Percentiles rank a stretch among this genome's conserved stretches.
These are phyloP conservation scores for Trematomus bernacchii DNA, from an alignment of 2,797 vertebrate genomes.

Conservation along the genomic window DNA sequence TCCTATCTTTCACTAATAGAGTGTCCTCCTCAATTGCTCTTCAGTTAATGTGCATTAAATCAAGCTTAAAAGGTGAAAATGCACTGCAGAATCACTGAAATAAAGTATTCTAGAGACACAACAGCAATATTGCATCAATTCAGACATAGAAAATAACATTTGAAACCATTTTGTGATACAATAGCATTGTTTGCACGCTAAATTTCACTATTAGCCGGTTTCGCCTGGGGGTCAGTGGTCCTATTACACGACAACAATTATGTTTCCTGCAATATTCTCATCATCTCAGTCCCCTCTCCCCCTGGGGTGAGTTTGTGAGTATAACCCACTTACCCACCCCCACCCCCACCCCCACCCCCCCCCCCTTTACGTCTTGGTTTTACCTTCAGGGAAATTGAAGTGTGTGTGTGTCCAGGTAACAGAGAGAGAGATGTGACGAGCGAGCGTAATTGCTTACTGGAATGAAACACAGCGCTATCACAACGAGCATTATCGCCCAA, in stretches of 20 bases:
- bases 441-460: slow-evolving; percentile 25
- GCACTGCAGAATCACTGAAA: slow-evolving; percentile 4
- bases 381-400: slow-evolving; percentile 53
- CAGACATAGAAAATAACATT: neutral
- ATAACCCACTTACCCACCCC: slow-evolving; percentile 69
- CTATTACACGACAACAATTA: slow-evolving; percentile 63
- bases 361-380: slow-evolving; percentile 31
- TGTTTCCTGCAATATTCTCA: slow-evolving; percentile 51
- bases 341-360: neutral
- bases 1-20: too few species aligned
- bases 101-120: neutral
- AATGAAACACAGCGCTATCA: slow-evolving; percentile 29
- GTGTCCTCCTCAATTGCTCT: too few species aligned
- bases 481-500: slow-evolving; percentile 15
- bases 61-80: neutral
- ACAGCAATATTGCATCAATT: neutral
- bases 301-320: slow-evolving; percentile 32
- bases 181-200: slow-evolving; percentile 6
- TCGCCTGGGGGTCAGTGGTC: slow-evolving; percentile 37
- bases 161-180: neutral
- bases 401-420: slow-evolving; percentile 9
- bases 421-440: slow-evolving; percentile 16
- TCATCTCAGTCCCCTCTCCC: slow-evolving; percentile 45
- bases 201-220: slow-evolving; percentile 6
- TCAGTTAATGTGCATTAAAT: slow-evolving; percentile 1